Conservation (phyloP, 2,888 invertebrate genomes). For the Chrysolina haemoptera region DNA sequence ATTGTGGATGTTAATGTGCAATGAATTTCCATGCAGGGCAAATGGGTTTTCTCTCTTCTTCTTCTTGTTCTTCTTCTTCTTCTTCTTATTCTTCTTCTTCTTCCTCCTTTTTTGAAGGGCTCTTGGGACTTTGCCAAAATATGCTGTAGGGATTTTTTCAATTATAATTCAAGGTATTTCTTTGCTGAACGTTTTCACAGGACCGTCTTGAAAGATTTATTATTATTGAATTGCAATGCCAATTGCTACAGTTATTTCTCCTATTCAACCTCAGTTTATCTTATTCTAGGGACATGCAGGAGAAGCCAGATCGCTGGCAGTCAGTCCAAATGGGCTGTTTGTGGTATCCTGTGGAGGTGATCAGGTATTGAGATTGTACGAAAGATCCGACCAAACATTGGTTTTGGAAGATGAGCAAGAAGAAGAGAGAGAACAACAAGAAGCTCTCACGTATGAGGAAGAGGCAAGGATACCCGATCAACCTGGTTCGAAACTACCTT, state of each 20-base stretch:
- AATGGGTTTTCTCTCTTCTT: too few species aligned
- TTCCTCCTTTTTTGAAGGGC: too few species aligned
- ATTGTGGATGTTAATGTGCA: too few species aligned
- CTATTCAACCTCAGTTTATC: not conserved
- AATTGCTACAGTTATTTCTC: not conserved
- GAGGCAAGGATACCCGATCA: constrained; percentile 79
- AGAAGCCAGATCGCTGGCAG: constrained; percentile 81
- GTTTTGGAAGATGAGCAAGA: constrained; percentile 95
- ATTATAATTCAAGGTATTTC: too few species aligned
- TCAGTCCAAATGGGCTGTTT: constrained; percentile 87
- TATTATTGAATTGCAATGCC: too few species aligned
- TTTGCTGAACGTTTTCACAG: too few species aligned
- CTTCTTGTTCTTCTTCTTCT: too few species aligned
- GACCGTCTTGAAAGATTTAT: too few species aligned
- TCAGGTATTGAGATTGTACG: constrained; percentile 87
- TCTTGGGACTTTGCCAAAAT: too few species aligned
- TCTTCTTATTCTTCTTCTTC: too few species aligned
- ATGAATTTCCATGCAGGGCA: too few species aligned
- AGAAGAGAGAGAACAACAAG: constrained; percentile 84
- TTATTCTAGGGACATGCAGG: constrained; percentile 83
- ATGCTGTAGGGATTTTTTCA: too few species aligned
- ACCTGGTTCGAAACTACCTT: constrained; percentile 82
- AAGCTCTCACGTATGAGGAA: constrained; percentile 82
- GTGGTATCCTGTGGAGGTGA: constrained; percentile 89
- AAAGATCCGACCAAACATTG: constrained; percentile 89